A percentile compares a stretch with the other conserved stretches of the same genome.
Evolutionary conservation across 2,113 vertebrate genomes (phyloP).

Genomic region (Cepphus grylle): DNA sequence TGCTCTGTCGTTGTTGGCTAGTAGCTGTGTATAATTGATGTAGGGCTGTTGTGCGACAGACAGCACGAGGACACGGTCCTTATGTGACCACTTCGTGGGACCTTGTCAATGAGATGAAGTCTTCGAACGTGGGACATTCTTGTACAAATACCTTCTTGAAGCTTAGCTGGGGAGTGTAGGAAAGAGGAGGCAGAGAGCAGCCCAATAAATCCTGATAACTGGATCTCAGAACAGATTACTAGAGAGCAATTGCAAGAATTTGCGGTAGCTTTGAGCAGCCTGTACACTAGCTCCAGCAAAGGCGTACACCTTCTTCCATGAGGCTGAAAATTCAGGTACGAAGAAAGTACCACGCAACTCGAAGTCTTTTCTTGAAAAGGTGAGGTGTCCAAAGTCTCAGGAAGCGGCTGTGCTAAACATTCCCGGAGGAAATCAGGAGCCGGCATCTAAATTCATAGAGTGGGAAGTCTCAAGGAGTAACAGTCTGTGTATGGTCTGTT

Average conservation of each 20-base stretch:
- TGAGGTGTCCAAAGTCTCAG: neutral
- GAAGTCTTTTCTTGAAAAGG: neutral
- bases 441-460: neutral
- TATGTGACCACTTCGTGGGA: neutral
- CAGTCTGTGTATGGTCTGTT: neutral
- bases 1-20: neutral
- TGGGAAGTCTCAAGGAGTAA: neutral
- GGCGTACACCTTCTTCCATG: neutral
- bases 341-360: neutral
- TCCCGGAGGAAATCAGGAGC: neutral
- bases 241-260: neutral
- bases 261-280: neutral
- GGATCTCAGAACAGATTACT: neutral
- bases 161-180: neutral
- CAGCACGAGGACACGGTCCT: rapidly evolving
- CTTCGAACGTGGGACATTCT: neutral
- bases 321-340: neutral
- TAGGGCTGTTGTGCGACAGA: neutral
- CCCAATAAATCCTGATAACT: neutral
- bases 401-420: neutral
- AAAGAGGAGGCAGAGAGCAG: neutral
- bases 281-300: neutral
- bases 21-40: neutral
- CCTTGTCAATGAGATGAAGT: neutral
- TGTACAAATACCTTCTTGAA: neutral